Evolutionary conservation across 2,888 invertebrate genomes (phyloP), one percentile per base, ranked within the genome.

Genomic region (Torymus tubicola): DNA sequence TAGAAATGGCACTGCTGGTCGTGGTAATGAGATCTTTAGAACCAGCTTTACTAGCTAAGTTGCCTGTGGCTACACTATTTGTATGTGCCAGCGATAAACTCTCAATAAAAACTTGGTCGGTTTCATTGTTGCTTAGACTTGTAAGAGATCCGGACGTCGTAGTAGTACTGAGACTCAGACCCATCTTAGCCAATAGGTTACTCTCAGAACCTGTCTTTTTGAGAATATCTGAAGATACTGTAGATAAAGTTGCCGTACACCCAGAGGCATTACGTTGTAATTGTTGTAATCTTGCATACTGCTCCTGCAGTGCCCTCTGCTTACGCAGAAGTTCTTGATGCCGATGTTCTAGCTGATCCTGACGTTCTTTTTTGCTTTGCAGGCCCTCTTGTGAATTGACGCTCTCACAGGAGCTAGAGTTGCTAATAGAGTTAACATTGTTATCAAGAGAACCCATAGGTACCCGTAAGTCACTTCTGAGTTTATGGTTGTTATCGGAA

Each of bases 191-290:
- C 76, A 97, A 92, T 58, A 97, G 92, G 89, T 97, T 97, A 64
- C 96, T 96, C 91, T 97, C 97, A 87, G 96, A 96, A 80, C 97
- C 97, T 12, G 96, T 96, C 88, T 97, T 97, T 90, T 97, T 97
- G 61, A 96, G 92, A 81, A 92, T 90, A 65, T 92, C 89, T 86
- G 93, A 93, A 14, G 94, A 94, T 0, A 94, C 93, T 50, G 95
- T 93, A 2, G 94, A 93, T 68, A 92, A 92, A 2, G 93, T 92
- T 13, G 94, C 93, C 65, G 91, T 84, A 71, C 93, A 87, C 2
- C 94, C 93, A 53, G 95, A 94, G 0, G 94, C 94, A 85, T 95
- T 95, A 84, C 96, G 93, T 89, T 97, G 97, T 84, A 97, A 93
- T 91, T 96, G 96, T 89, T 98, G 97, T 80, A 98, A 91, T 24